phyloP scores from a whole-genome alignment of 2,797 vertebrate species.

The Oophaga sylvatica region DNA sequence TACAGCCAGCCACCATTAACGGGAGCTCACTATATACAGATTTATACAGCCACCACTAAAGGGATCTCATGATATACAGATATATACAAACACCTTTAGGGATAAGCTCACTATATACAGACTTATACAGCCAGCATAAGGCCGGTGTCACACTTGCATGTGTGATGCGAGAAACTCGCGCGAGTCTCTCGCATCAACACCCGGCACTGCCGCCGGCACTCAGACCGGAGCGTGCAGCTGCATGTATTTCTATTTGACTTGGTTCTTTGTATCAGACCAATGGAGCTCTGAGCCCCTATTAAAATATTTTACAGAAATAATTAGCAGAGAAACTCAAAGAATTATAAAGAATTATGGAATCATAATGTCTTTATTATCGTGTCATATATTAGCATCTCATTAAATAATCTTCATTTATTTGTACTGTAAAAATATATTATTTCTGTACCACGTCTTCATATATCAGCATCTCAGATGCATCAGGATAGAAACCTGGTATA shows the following conservation, averaged over 20 bases:
- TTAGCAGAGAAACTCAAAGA: not conserved
- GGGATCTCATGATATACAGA: not conserved
- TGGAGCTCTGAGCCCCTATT: not conserved
- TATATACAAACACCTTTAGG: not conserved
- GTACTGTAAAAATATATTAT: conserved; percentile 41
- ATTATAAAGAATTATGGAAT: not conserved
- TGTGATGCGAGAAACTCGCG: too few relatives aligned
- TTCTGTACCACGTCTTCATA: conserved; percentile 6
- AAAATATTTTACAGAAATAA: not conserved
- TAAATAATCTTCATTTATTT: conserved; percentile 41
- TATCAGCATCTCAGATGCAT: conserved; percentile 36
- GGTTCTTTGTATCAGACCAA: not conserved
- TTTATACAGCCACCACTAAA: not conserved
- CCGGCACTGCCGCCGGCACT: too few relatives aligned
- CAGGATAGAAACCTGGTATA: not conserved
- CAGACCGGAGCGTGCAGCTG: too few relatives aligned
- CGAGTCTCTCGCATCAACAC: too few relatives aligned
- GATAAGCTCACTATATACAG: not conserved
- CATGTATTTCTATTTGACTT: too few relatives aligned
- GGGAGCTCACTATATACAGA: not conserved
- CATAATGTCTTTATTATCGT: conserved; percentile 22
- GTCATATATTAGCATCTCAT: conserved; percentile 51
- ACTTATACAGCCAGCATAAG: not conserved
- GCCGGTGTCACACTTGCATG: too few relatives aligned
- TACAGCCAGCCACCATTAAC: not conserved